Conservation (phyloP, 2,797 vertebrate species). For the Cercopithecus neglectus region DNA sequence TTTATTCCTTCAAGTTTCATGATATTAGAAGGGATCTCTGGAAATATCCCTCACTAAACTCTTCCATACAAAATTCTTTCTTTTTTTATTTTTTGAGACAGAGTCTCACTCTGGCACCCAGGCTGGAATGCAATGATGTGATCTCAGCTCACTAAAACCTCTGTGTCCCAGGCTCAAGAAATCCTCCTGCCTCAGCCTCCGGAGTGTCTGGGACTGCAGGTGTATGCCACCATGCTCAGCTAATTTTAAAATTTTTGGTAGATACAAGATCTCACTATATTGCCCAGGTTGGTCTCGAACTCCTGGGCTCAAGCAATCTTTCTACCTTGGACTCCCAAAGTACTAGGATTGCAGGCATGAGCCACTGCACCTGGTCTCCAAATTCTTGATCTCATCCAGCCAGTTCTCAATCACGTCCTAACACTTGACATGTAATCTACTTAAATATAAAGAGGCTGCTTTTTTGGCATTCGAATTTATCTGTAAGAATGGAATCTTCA, state of each 20-base stretch:
- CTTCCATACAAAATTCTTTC: not conserved
- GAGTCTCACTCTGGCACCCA: not conserved
- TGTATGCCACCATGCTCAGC: not conserved
- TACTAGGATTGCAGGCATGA: not conserved
- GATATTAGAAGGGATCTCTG: not conserved
- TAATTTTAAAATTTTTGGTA: not conserved
- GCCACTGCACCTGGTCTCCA: not conserved
- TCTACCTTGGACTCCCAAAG: not conserved
- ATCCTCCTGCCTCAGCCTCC: not conserved
- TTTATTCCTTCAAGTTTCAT: not conserved
- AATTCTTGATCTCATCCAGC: not conserved
- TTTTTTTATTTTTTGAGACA: not conserved
- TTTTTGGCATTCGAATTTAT: constrained; percentile 53
- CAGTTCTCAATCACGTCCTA: constrained; percentile 25
- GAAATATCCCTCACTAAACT: not conserved
- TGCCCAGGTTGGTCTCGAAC: not conserved
- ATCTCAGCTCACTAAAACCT: not conserved
- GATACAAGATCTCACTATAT: not conserved
- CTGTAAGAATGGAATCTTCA: constrained; percentile 76
- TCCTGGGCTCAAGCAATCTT: not conserved
- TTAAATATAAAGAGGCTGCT: constrained; percentile 55
- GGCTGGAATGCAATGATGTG: not conserved
- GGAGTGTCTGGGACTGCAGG: not conserved
- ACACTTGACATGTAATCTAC: constrained; percentile 44
- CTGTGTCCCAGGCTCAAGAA: not conserved